A percentile compares a stretch with the other conserved stretches of the same genome.
Evolutionary conservation across 2,113 vertebrate genomes (phyloP).

Genomic region (Rhea pennata): DNA sequence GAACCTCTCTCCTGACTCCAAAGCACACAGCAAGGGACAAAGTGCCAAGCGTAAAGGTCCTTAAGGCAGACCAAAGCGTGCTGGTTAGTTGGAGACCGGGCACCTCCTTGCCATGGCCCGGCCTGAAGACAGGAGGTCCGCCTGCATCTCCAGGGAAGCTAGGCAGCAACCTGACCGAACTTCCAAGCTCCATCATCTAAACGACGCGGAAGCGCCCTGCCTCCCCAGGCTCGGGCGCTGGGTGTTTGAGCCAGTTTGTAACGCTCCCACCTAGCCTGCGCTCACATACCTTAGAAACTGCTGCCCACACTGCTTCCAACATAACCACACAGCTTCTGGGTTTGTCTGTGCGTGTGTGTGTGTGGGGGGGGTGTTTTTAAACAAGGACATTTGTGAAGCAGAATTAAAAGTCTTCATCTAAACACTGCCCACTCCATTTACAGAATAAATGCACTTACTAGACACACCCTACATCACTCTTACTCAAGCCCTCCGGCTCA

Average conservation of each 20-base stretch:
- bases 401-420: fast-evolving
- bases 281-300: fast-evolving
- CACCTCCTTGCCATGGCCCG: background rate
- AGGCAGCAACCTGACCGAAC: background rate
- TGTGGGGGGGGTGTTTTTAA: background rate
- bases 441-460: background rate
- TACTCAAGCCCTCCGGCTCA: background rate
- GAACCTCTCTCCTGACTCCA: background rate
- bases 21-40: fast-evolving
- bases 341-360: too few species aligned
- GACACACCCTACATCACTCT: fast-evolving
- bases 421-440: background rate
- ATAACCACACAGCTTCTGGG: fast-evolving
- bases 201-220: fast-evolving
- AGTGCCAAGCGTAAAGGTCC: fast-evolving
- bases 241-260: fast-evolving
- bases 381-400: background rate
- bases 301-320: fast-evolving
- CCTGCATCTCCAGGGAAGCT: background rate
- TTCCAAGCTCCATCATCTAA: background rate
- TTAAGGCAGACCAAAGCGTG: background rate
- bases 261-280: fast-evolving
- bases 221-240: fast-evolving
- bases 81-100: background rate
- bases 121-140: background rate